These are phyloP conservation scores for Poeciliopsis turrubarensis DNA, from an alignment of 2,113 vertebrate genomes.

Conservation along the genomic window DNA sequence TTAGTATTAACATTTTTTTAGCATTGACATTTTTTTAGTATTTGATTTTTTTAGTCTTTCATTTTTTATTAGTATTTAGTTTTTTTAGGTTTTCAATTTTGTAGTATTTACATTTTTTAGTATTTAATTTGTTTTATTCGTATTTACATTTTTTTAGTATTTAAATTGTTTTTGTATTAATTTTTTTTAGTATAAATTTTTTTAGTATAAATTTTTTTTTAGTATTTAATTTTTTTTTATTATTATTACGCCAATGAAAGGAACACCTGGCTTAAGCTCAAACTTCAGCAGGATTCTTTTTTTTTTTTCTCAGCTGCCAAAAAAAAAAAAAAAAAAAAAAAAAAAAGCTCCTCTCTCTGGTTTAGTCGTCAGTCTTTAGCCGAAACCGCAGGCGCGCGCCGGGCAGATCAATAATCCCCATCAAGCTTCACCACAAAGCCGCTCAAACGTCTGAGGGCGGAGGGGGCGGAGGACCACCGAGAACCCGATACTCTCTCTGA, in stretches of 20 bases:
- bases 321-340: constrained; percentile 12
- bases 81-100: constrained; percentile 7
- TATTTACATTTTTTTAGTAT: background rate
- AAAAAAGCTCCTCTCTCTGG: constrained; percentile 59
- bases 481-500: constrained; percentile 67
- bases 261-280: constrained; percentile 54
- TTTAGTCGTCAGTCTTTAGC: constrained; percentile 74
- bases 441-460: constrained; percentile 68
- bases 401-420: constrained; percentile 79
- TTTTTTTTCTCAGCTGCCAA: constrained; percentile 50
- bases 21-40: too few relatives aligned
- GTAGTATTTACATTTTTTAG: background rate
- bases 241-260: constrained; percentile 20
- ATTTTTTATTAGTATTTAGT: background rate
- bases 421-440: constrained; percentile 75
- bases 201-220: constrained; percentile 6
- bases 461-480: constrained; percentile 39
- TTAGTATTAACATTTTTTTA: constrained; percentile 12
- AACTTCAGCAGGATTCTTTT: constrained; percentile 21
- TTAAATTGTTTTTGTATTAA: constrained; percentile 24
- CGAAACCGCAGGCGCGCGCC: constrained; percentile 79
- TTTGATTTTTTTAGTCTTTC: background rate
- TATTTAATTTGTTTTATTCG: too few relatives aligned
- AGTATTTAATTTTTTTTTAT: constrained; percentile 19
- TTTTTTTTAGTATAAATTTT: constrained; percentile 10